Percentiles rank a stretch among this genome's conserved stretches.
Evolutionary conservation across 2,797 vertebrate species (phyloP).

Genomic region (Pantherophis vulpinus): DNA sequence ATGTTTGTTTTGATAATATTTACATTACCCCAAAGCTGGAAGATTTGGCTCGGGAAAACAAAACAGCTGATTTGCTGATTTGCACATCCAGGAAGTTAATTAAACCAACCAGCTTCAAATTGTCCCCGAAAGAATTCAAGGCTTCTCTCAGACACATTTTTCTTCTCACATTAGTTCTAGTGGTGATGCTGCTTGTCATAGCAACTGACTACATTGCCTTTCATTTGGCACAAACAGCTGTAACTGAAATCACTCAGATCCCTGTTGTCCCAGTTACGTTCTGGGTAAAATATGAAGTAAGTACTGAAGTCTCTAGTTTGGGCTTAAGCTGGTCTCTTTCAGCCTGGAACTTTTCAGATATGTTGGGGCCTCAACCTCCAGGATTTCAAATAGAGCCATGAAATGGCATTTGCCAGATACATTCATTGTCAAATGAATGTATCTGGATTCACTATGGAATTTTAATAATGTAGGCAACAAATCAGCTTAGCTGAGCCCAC

Average conservation of each 20-base stretch:
- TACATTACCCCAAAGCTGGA: constrained; percentile 71
- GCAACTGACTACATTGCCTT: constrained; percentile 79
- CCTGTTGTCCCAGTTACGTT: constrained; percentile 75
- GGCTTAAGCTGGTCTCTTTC: not conserved
- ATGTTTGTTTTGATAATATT: constrained; percentile 82
- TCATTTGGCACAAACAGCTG: constrained; percentile 66
- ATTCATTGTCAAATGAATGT: not conserved
- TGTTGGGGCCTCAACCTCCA: not conserved
- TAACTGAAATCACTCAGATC: constrained; percentile 77
- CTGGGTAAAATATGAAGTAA: constrained; percentile 77
- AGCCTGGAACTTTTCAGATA: not conserved
- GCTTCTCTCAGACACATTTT: constrained; percentile 72
- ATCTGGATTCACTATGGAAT: not conserved
- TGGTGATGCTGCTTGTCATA: constrained; percentile 70
- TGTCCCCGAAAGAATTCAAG: constrained; percentile 77
- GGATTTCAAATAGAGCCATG: not conserved
- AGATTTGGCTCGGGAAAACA: constrained; percentile 41
- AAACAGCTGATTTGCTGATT: constrained; percentile 50
- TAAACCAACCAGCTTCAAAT: constrained; percentile 60
- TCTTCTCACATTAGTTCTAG: constrained; percentile 75
- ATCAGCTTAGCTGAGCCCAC: not conserved
- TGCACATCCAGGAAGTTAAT: constrained; percentile 64
- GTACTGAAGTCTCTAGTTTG: constrained; percentile 17
- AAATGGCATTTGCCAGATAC: not conserved
- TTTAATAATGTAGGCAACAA: not conserved